These are phyloP conservation scores for Zelleria hepariella DNA, from an alignment of 2,888 invertebrate genomes.

Conservation along the genomic window DNA sequence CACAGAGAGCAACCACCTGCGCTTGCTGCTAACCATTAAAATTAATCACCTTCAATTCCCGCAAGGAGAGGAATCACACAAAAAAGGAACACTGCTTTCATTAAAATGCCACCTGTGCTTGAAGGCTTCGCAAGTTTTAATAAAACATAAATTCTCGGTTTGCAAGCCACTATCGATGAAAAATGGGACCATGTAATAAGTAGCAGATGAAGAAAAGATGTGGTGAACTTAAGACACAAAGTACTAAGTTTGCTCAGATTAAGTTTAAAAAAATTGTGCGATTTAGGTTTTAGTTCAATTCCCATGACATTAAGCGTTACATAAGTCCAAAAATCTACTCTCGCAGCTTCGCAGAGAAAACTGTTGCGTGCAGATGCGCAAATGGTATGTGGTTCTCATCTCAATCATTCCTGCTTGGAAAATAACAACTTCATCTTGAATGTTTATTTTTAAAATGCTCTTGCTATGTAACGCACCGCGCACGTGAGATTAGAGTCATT, in stretches of 20 bases:
- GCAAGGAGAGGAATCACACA: not conserved
- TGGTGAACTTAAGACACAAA: not conserved
- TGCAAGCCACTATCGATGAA: not conserved
- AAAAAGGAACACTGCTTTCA: conserved; percentile 13
- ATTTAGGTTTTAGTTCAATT: conserved; percentile 8
- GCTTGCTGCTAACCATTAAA: conserved; percentile 13
- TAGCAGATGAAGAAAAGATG: not conserved
- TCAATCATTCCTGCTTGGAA: not conserved
- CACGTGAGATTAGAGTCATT: too few species aligned
- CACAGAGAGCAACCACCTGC: conserved; percentile 36
- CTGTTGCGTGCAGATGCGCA: conserved; percentile 8
- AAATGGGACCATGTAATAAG: not conserved
- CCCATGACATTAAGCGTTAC: conserved; percentile 12
- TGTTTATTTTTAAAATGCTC: not conserved
- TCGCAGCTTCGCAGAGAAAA: conserved; percentile 10
- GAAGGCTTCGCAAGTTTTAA: not conserved
- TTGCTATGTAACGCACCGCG: not conserved
- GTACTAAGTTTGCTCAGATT: too few species aligned
- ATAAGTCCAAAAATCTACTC: conserved; percentile 9
- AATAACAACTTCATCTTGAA: not conserved
- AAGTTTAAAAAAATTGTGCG: too few species aligned
- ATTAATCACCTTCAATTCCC: conserved; percentile 11
- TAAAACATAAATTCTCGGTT: not conserved
- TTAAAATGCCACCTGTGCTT: conserved; percentile 12
- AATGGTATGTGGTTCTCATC: not conserved